Percentiles rank a stretch among this genome's conserved stretches.
Evolutionary conservation across 2,888 invertebrate genomes (phyloP).

Genomic region (Phytoseiulus persimilis): DNA sequence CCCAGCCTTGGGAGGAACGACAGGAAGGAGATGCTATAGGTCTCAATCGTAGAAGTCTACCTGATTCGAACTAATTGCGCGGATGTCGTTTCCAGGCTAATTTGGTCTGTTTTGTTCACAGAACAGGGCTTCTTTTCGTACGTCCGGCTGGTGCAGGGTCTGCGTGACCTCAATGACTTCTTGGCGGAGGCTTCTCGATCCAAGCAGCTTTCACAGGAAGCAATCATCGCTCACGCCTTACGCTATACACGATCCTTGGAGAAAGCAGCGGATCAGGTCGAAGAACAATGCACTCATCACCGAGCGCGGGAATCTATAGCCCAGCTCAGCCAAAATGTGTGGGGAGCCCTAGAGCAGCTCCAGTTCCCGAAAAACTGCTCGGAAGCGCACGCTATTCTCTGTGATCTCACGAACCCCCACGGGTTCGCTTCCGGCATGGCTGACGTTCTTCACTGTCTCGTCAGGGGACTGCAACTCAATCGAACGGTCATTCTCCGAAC

Average conservation of each 20-base stretch:
- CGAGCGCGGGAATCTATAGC: neutral
- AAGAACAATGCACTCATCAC: neutral
- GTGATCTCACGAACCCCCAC: constrained; percentile 9
- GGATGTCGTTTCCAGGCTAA: neutral
- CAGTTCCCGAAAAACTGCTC: neutral
- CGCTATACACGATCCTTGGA: constrained; percentile 11
- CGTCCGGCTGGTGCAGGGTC: neutral
- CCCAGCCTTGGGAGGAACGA: neutral
- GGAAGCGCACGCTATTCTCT: neutral
- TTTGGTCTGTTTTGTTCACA: neutral
- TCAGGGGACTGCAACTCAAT: neutral
- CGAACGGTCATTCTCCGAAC: neutral
- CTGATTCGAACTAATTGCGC: neutral
- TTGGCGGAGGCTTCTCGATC: neutral
- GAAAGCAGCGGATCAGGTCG: neutral
- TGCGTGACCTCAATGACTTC: constrained; percentile 25
- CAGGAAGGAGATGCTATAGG: neutral
- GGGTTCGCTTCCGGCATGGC: neutral
- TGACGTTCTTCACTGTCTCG: constrained; percentile 6
- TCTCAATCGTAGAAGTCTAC: neutral
- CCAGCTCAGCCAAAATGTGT: neutral
- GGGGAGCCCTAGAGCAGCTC: neutral
- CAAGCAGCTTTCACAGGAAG: neutral
- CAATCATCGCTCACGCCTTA: neutral
- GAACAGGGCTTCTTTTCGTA: neutral